Base-by-base conservation (phyloP, 1,140 invertebrate genomes). In the Dermatophagoides farinae region DNA sequence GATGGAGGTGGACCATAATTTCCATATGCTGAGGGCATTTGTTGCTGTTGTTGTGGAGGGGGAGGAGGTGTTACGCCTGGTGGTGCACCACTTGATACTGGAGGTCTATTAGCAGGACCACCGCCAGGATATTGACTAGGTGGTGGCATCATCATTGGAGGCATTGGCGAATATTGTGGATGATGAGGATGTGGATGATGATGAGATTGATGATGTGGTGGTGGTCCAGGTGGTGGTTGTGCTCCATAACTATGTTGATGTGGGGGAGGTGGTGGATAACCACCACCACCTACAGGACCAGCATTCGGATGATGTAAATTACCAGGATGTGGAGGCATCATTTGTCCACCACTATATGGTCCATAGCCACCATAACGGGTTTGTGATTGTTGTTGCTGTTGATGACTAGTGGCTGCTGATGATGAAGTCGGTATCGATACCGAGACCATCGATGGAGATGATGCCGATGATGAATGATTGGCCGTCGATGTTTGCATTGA, bases 1-100 rank as follows among this genome's bases (percentile, higher is more conserved):
- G 82, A 72, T 75, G 82, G 82, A 23, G 70, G 78, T 74, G 65
- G 47, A 61, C 62, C 62, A 20, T 61, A 62, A 50, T 58, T 62
- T 65, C 68, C 69, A 31, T 70, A 70, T n/a, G 73, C 53, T 38
- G 53, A 40, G 1, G 23, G 51, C 14, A 39, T 25, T 5, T 53
- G 51, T 53, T 53, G 43, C 59, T 44, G 38, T 41, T 40, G 39
- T 22, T 59, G 51, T n/a, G 4, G 60, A 22, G 22, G 11, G 8
- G 57, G 37, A 63, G 57, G 51, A 16, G 12, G n/a, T 61, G 39
- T 16, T 10, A 2, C 22, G 16, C 18, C 18, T 1, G 43, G 43
- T 16, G 43, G 43, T 2, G 1, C 23, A 31, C 31, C 31, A 31
- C 31, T 31, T 31, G 31, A 31, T 31, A 31, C 31, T 31, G 31